These are phyloP conservation scores for Enteromius paludinosus DNA, from an alignment of 2,797 vertebrate genomes.

Conservation along the genomic window DNA sequence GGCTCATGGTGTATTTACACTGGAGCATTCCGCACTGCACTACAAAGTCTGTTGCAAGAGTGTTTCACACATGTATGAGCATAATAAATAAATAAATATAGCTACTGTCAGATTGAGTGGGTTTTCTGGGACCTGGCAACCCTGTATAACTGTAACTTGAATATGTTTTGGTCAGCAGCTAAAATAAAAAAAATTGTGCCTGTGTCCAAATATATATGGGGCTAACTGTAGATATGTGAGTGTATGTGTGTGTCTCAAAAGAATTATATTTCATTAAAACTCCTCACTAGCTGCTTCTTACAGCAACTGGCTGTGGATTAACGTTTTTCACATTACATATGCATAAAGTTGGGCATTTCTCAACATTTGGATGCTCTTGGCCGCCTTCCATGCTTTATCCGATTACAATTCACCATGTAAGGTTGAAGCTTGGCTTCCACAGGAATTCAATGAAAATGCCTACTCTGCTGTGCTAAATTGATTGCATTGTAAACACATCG, in stretches of 20 bases:
- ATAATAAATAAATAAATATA: no score
- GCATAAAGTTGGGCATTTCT: not conserved
- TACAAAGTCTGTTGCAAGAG: not conserved
- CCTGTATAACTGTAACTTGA: no score
- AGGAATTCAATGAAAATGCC: not conserved
- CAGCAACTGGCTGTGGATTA: no score
- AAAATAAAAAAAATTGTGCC: no score
- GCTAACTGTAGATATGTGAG: no score
- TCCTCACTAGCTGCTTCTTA: not conserved
- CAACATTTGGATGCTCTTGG: not conserved
- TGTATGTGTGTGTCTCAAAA: no score
- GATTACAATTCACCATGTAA: not conserved
- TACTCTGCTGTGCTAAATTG: not conserved
- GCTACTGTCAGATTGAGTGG: no score
- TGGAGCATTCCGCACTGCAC: not conserved
- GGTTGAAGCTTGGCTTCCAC: not conserved
- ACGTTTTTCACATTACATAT: not conserved
- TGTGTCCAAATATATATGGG: no score
- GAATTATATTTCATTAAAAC: no score
- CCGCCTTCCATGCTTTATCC: not conserved
- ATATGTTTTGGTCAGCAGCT: no score
- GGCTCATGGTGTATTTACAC: not conserved
- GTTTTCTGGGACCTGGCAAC: no score
- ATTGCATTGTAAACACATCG: not conserved
- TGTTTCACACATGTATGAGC: not conserved